Base-by-base conservation (phyloP, 2,797 vertebrate genomes). In the Zalophus californianus region DNA sequence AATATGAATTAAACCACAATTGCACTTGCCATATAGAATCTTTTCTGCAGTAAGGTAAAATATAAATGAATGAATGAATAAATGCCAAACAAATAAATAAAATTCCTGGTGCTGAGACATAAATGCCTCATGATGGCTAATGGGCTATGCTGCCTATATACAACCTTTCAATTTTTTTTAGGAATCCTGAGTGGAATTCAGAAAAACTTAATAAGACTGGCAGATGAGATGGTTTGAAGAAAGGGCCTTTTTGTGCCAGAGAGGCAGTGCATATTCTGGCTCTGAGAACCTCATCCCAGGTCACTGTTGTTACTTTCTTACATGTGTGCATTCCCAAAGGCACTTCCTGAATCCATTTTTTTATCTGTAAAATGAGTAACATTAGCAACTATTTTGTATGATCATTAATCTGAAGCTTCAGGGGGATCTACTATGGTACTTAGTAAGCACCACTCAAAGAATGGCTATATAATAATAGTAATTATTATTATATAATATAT, bases 381-480 rank as follows among this genome's bases (percentile, higher is more conserved):
- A 56, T 86, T n/a, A 82, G 35, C 15, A 50, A 64, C 32, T 20
- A 8, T 86, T 84, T 85, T 88, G 41, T 38, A 41, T 5, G 35
- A 50, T 54, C 70, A 58, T 88, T 84, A 91, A 78, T 82, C 70
- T 32, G 52, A 96, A 80, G 38, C n/a, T 96, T 86, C 62, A 54
- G 58, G 91, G 62, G 41, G 20, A 35, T 79, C 21, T 77, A 14
- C 35, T 20, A 44, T 5, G 27, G 56, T 60, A 11, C 12, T 94
- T 73, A 90, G 35, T 52, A 78, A 93, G 82, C 66, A 78, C 13
- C 32, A 75, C 44, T 58, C 2, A 0, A 60, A 86, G 27, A 23
- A 68, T 38, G 23, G 4, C 41, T 72, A 21, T 15, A 80, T 48
- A 75, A n/a, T 35, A 35, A 66, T 75, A 25, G 23, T 27, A 54